These are phyloP conservation scores for Trichopria drosophilae DNA, from an alignment of 2,888 invertebrate genomes.

Conservation along the genomic window DNA sequence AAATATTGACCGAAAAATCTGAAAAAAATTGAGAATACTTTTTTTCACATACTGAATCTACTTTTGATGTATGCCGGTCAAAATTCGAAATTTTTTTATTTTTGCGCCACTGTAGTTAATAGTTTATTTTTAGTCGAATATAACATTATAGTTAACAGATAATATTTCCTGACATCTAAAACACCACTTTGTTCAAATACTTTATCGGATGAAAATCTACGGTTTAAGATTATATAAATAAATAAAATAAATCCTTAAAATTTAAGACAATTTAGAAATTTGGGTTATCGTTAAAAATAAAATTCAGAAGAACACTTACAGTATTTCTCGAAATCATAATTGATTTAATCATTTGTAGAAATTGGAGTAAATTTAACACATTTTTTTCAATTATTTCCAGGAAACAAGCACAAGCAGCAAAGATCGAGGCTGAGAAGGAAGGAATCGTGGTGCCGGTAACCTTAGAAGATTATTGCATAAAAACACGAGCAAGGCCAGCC, in stretches of 20 bases:
- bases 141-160: too few species aligned
- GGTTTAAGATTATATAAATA: neutral
- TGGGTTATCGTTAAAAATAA: neutral
- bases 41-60: too few species aligned
- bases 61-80: too few species aligned
- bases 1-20: too few species aligned
- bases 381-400: slow-evolving; percentile 60
- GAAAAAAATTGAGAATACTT: too few species aligned
- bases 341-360: neutral
- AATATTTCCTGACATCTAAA: too few species aligned
- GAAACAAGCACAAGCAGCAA: slow-evolving; percentile 94
- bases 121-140: too few species aligned
- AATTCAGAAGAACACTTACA: neutral
- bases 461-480: slow-evolving; percentile 97
- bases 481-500: slow-evolving; percentile 84
- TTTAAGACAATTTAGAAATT: neutral
- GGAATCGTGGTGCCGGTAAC: slow-evolving; percentile 96
- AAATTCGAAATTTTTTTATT: too few species aligned
- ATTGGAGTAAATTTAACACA: neutral
- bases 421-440: slow-evolving; percentile 93
- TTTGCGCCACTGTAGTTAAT: too few species aligned
- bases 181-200: too few species aligned
- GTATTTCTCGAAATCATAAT: neutral
- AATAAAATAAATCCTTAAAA: neutral
- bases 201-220: slow-evolving; percentile 2